Conservation (phyloP, 2,888 invertebrate species). For the Meganola albula region DNA sequence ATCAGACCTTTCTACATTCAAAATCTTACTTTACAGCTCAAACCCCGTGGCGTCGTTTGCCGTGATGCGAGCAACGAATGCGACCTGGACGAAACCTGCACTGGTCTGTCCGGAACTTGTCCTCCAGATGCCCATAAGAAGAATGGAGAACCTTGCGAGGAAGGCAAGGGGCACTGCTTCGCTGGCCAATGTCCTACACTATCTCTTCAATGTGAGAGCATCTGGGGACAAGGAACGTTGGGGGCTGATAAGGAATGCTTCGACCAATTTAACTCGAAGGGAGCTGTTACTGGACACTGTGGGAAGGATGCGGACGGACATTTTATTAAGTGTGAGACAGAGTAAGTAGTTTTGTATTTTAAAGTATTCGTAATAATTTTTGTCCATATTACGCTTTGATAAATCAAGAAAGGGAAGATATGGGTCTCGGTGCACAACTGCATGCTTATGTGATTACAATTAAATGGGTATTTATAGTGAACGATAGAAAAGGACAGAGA, state of each 20-base stretch:
- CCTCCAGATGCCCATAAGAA: constrained; percentile 93
- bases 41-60: constrained; percentile 87
- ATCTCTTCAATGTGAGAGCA: constrained; percentile 90
- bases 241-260: constrained; percentile 93
- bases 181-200: constrained; percentile 94
- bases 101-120: constrained; percentile 92
- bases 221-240: constrained; percentile 94
- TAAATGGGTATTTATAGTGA: too few relatives aligned
- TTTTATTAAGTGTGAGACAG: constrained; percentile 90
- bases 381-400: too few relatives aligned
- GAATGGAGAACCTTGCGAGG: constrained; percentile 92
- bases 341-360: constrained; percentile 84
- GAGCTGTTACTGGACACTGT: constrained; percentile 96
- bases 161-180: constrained; percentile 89
- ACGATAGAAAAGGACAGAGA: too few relatives aligned
- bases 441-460: too few relatives aligned
- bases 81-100: constrained; percentile 96
- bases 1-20: too few relatives aligned
- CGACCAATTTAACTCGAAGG: constrained; percentile 96
- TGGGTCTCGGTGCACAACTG: too few relatives aligned
- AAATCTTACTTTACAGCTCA: constrained; percentile 74
- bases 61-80: constrained; percentile 93
- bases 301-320: constrained; percentile 87
- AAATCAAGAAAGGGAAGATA: too few relatives aligned
- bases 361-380: too few relatives aligned